phyloP scores from a whole-genome alignment of 2,888 invertebrate species.

The Euspilapteryx auroguttella region DNA sequence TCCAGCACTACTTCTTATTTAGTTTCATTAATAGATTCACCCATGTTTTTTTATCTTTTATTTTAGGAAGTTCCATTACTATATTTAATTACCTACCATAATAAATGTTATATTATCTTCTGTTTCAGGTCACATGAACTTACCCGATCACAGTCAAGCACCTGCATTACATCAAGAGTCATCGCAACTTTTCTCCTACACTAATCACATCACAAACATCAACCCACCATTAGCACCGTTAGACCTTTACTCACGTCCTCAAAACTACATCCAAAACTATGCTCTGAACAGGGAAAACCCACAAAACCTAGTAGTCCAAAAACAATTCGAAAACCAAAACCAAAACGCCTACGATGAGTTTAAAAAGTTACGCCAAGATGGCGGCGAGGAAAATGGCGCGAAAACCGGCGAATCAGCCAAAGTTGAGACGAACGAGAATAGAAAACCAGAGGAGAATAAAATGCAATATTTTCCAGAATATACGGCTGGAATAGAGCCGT shows the following conservation, averaged over 20 bases:
- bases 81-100: too few relatives aligned
- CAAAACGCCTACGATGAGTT: conserved; percentile 24
- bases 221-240: conserved; percentile 17
- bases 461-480: conserved; percentile 19
- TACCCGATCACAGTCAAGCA: conserved; percentile 14
- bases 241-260: conserved; percentile 27
- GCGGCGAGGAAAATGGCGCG: conserved; percentile 13
- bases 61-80: too few relatives aligned
- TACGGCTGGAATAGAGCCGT: conserved; percentile 11
- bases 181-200: conserved; percentile 28
- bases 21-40: not conserved
- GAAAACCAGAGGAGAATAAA: conserved; percentile 38
- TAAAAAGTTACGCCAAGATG: conserved; percentile 25
- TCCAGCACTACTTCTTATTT: too few relatives aligned
- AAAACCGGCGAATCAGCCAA: not conserved
- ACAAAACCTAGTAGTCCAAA: conserved; percentile 39
- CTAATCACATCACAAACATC: conserved; percentile 21
- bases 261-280: conserved; percentile 30
- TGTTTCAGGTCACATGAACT: conserved; percentile 33
- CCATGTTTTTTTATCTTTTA: too few relatives aligned
- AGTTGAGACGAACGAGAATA: conserved; percentile 40
- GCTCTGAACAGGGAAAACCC: conserved; percentile 29
- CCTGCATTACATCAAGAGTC: conserved; percentile 16
- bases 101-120: not conserved
- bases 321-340: conserved; percentile 32